phyloP scores from a whole-genome alignment of 2,888 invertebrate genomes.

The Phyllotreta striolata region DNA sequence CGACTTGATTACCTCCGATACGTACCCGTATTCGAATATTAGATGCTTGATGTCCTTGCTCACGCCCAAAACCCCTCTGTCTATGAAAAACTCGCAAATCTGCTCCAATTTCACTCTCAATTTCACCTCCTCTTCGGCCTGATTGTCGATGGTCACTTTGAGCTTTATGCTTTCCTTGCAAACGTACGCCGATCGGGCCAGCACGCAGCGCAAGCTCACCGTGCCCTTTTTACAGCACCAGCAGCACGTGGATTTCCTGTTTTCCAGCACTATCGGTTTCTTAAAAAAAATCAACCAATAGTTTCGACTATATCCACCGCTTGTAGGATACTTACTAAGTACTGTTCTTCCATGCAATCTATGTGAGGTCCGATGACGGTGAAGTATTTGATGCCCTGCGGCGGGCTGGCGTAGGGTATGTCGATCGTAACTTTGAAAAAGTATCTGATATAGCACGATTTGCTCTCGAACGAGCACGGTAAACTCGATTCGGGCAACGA shows the following conservation, averaged over 20 bases:
- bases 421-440: conserved; percentile 77
- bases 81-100: conserved; percentile 79
- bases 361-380: conserved; percentile 80
- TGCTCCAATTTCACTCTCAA: conserved; percentile 61
- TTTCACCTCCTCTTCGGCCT: conserved; percentile 59
- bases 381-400: conserved; percentile 82
- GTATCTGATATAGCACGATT: conserved; percentile 76
- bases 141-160: conserved; percentile 75
- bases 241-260: conserved; percentile 72
- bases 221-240: conserved; percentile 77
- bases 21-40: conserved; percentile 71
- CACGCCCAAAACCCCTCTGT: conserved; percentile 76
- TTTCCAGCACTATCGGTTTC: conserved; percentile 72
- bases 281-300: conserved; percentile 49
- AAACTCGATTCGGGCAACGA: conserved; percentile 75
- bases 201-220: conserved; percentile 70
- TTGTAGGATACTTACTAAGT: conserved; percentile 67
- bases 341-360: conserved; percentile 83
- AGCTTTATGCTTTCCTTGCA: conserved; percentile 76
- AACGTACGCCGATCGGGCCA: conserved; percentile 78
- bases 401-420: conserved; percentile 80
- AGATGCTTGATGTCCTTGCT: conserved; percentile 73
- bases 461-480: conserved; percentile 81
- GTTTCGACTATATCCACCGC: not conserved
- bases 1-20: conserved; percentile 3